phyloP scores from a whole-genome alignment of 2,888 invertebrate species.

The Rhagium mordax region DNA sequence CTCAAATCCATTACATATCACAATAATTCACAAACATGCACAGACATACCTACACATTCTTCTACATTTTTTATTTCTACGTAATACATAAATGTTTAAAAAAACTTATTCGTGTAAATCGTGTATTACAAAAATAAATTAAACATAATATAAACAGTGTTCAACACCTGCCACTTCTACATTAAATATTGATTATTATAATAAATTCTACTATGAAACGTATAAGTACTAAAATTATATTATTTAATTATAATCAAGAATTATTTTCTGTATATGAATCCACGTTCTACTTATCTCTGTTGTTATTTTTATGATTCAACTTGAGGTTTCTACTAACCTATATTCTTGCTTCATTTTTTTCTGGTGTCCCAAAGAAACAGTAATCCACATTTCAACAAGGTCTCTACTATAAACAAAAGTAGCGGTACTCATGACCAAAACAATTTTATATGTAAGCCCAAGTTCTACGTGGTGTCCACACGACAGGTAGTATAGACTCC shows the following conservation, averaged over 20 bases:
- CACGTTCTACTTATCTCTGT: neutral
- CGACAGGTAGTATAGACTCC: conserved; percentile 26
- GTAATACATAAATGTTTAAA: too few species aligned
- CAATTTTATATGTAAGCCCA: conserved; percentile 16
- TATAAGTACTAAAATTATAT: too few species aligned
- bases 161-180: too few species aligned
- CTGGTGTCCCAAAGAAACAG: conserved; percentile 29
- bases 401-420: conserved; percentile 4
- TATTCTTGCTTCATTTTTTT: conserved; percentile 1
- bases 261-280: neutral
- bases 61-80: too few species aligned
- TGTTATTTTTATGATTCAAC: conserved; percentile 21
- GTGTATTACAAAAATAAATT: too few species aligned
- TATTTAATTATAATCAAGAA: neutral
- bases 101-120: too few species aligned
- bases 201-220: too few species aligned
- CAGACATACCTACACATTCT: too few species aligned
- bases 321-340: conserved; percentile 14
- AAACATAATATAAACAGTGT: too few species aligned
- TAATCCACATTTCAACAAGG: conserved; percentile 24
- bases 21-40: too few species aligned
- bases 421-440: conserved; percentile 34
- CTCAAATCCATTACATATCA: too few species aligned
- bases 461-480: conserved; percentile 12
- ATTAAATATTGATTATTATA: too few species aligned